Conservation (phyloP, 2,888 invertebrate species). For the Cremastobaeus sp. region DNA sequence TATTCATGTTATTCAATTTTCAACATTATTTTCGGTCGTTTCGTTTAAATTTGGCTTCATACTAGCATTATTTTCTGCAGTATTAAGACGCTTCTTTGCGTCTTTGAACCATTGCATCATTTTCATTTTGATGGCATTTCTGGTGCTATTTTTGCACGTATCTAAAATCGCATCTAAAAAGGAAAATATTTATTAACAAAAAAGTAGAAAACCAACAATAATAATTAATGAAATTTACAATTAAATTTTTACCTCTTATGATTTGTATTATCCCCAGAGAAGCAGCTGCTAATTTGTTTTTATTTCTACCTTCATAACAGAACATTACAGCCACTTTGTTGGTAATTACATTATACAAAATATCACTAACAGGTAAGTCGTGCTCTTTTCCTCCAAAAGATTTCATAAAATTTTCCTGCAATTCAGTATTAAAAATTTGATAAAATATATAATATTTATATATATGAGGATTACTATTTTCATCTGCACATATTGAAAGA, state of each 20-base stretch:
- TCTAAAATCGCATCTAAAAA: slow-evolving; percentile 29
- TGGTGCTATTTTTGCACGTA: slow-evolving; percentile 26
- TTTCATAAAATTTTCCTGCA: slow-evolving; percentile 32
- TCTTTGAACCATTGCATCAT: slow-evolving; percentile 46
- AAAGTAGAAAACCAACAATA: too few species aligned
- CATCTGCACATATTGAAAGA: too few species aligned
- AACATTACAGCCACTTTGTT: slow-evolving; percentile 32
- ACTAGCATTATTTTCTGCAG: slow-evolving; percentile 5
- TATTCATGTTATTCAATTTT: too few species aligned
- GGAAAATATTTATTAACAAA: too few species aligned
- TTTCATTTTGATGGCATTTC: slow-evolving; percentile 22
- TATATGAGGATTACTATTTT: too few species aligned
- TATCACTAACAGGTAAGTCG: slow-evolving; percentile 26
- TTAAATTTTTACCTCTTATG: slow-evolving; percentile 23
- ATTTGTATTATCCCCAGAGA: slow-evolving; percentile 26
- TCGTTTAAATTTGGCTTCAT: too few species aligned
- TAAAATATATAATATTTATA: not conserved
- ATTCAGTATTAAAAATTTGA: slow-evolving; percentile 1
- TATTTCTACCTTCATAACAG: slow-evolving; percentile 40
- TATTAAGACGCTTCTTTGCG: slow-evolving; percentile 27
- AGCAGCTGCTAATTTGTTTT: slow-evolving; percentile 34
- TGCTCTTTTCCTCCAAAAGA: slow-evolving; percentile 30
- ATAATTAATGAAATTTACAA: too few species aligned
- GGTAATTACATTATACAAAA: slow-evolving; percentile 23
- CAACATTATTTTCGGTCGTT: too few species aligned